phyloP scores from a whole-genome alignment of 64 coral and sea anemone genomes.

The Montipora efflorescens region DNA sequence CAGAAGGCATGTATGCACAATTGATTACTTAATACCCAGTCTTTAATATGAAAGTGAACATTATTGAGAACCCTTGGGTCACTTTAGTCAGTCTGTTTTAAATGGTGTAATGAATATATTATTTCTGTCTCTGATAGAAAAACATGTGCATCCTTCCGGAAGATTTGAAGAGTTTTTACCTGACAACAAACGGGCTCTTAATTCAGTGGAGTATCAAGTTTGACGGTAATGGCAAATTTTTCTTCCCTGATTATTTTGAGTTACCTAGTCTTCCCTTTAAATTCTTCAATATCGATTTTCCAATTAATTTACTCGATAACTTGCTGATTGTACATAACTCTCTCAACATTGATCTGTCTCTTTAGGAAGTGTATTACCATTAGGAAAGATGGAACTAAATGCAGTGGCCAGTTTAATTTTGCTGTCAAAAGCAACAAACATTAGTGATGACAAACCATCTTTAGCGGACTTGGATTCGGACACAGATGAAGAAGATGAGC shows the following conservation, averaged over 20 bases:
- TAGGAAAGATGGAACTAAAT: slow-evolving; percentile 99
- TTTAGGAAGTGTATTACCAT: slow-evolving; percentile 83
- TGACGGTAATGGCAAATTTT: slow-evolving; percentile 74
- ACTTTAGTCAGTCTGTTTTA: background rate
- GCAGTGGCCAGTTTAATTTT: slow-evolving; percentile 71
- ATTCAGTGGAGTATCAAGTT: slow-evolving; percentile 98
- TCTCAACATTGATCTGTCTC: background rate
- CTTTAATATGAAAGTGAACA: too few species aligned
- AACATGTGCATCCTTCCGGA: slow-evolving; percentile 94
- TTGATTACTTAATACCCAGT: too few species aligned
- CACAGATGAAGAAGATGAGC: slow-evolving; percentile 73
- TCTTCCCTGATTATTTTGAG: background rate
- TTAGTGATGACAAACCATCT: slow-evolving; percentile 85
- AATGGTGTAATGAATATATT: background rate
- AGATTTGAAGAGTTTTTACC: slow-evolving; percentile 87
- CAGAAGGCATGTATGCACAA: too few species aligned
- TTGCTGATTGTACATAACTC: background rate
- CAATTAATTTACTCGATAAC: too few species aligned
- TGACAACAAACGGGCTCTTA: slow-evolving; percentile 96
- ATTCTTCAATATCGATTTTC: too few species aligned
- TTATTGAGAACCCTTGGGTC: too few species aligned
- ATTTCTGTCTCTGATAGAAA: slow-evolving; percentile 52
- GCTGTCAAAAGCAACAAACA: slow-evolving; percentile 29
- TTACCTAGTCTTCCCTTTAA: background rate
- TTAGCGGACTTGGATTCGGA: slow-evolving; percentile 83